Base-by-base conservation (phyloP, 2,113 vertebrate genomes). In the Oreochromis tanganicae region DNA sequence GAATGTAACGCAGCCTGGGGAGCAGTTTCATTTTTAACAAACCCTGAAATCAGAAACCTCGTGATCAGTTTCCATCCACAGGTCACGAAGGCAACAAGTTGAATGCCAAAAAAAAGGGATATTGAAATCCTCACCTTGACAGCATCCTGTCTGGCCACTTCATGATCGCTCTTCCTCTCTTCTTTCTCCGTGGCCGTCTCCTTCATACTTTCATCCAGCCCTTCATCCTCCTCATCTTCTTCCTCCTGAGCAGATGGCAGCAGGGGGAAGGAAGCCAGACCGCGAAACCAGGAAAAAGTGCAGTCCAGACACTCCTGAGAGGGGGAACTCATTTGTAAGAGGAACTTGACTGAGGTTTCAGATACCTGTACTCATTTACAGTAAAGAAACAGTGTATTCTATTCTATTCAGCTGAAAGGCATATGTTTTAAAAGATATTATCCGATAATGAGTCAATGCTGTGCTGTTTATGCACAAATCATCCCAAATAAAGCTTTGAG, bases 11-110 rank as follows among this genome's bases (percentile, higher is more conserved):
- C 5, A 99, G 95, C 57, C 99, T 96, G 85, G 97, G 97, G 81
- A 99, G 97, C 84, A 99, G 94, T 82, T 96, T 97, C 92, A 98
- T 99, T 94, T 96, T 98, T 83, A 99, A 73, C 88, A 99, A 97
- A 5, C 98, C 99, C 99, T 99, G 84, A 83, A 66, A 66, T 61
- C 57, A 66, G 32, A 66, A 66, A 38, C 61, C 34, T 66, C 7
- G 2, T 66, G 1, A 66, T 66, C 5, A 71, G 59, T 5, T 6
- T 36, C 46, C 3, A 82, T 75, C 57, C 21, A 11, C 14, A 27
- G 9, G 63, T 21, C 4, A 5, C 0, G 0, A 21, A 4, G 27
- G n/a, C 57, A 68, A 66, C 24, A 52, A 1, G 6, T 5, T 12
- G 55, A 34, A 21, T 1, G 6, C 9, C 19, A 4, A 29, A 13